Conservation (phyloP, 2,888 invertebrate genomes). For the Scrobipalpa atriplicella region DNA sequence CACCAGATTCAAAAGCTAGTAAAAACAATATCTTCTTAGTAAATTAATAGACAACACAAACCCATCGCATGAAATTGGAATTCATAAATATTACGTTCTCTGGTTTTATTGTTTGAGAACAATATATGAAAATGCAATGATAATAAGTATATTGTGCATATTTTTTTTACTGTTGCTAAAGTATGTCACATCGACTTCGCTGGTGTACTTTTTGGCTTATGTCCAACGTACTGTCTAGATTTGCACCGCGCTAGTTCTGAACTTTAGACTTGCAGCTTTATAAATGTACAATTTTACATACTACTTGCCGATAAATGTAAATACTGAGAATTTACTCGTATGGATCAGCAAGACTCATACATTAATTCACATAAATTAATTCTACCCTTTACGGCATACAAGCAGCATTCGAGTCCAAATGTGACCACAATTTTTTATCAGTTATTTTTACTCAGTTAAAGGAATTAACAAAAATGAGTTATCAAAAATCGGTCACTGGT, state of each 20-base stretch:
- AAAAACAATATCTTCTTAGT: not conserved
- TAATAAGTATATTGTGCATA: too few species aligned
- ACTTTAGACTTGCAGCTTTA: not conserved
- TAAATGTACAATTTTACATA: not conserved
- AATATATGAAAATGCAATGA: too few species aligned
- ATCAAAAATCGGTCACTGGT: too few species aligned
- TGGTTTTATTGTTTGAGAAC: too few species aligned
- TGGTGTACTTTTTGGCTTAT: not conserved
- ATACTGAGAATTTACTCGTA: not conserved
- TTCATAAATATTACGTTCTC: too few species aligned
- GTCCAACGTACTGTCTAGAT: not conserved
- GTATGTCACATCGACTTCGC: not conserved
- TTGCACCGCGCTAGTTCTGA: not conserved
- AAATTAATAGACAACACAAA: too few species aligned
- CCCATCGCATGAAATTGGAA: too few species aligned
- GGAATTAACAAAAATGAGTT: too few species aligned
- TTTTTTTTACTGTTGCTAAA: not conserved
- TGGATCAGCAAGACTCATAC: not conserved
- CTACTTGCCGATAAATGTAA: not conserved
- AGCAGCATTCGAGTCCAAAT: too few species aligned
- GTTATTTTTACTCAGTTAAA: too few species aligned
- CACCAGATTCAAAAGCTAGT: not conserved
- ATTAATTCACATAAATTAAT: not conserved
- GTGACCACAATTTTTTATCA: too few species aligned
- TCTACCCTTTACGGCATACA: too few species aligned